These are phyloP conservation scores for Athrips mouffetella DNA, from an alignment of 2,888 invertebrate species.

Conservation along the genomic window DNA sequence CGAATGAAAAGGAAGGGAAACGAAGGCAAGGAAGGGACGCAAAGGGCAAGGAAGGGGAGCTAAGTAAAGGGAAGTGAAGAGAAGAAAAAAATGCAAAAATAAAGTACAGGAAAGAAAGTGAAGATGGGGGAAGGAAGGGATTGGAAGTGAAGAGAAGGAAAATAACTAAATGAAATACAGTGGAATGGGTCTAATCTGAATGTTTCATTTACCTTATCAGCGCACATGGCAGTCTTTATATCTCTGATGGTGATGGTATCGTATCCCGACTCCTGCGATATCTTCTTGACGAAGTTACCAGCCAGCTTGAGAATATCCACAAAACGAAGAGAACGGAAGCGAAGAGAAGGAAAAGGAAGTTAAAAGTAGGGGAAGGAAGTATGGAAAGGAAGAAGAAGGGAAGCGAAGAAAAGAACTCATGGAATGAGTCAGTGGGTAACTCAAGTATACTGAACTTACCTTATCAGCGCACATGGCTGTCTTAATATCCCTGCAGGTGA, in stretches of 20 bases:
- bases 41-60: background rate
- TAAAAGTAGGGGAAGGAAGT: too few species aligned
- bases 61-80: too few species aligned
- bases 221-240: constrained; percentile 98
- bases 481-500: constrained; percentile 95
- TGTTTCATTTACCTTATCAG: constrained; percentile 88
- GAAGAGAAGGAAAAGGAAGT: too few species aligned
- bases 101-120: background rate
- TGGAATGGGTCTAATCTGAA: too few species aligned
- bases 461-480: constrained; percentile 99
- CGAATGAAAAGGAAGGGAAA: background rate
- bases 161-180: too few species aligned
- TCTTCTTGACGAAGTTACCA: constrained; percentile 98
- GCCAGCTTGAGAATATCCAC: constrained; percentile 97
- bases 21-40: background rate
- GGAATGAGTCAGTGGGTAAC: background rate
- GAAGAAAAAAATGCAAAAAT: too few species aligned
- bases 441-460: constrained; percentile 69
- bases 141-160: background rate
- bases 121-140: background rate
- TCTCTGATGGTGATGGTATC: constrained; percentile 92
- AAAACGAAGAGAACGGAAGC: too few species aligned
- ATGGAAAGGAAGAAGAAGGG: too few species aligned
- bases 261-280: constrained; percentile 83
- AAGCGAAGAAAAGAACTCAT: too few species aligned